phyloP scores from a whole-genome alignment of 35 echinoderm and acorn worm genomes.

The Heliocidaris tuberculata region DNA sequence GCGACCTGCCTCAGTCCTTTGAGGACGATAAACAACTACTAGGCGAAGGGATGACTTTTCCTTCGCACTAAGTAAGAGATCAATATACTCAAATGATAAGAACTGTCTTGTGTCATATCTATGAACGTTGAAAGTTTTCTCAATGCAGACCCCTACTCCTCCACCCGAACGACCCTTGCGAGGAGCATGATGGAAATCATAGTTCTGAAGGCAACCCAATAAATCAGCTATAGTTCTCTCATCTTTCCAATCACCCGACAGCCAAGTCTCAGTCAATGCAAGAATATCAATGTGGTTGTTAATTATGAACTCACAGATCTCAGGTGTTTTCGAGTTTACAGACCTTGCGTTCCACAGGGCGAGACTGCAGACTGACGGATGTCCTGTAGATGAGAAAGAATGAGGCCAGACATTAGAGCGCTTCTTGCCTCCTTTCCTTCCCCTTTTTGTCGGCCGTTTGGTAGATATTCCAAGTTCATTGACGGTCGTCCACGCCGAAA shows the following conservation, averaged over 20 bases:
- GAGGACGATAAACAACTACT: too few relatives aligned
- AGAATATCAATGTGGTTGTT: constrained; percentile 58
- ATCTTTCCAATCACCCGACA: constrained; percentile 61
- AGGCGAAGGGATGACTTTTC: too few relatives aligned
- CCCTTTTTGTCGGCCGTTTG: neutral
- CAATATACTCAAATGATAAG: too few relatives aligned
- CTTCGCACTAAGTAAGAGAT: too few relatives aligned
- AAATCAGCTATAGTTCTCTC: constrained; percentile 68
- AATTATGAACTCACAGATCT: constrained; percentile 59
- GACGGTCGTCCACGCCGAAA: neutral
- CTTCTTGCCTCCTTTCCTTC: neutral
- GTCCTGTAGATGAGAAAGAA: neutral
- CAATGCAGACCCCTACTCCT: constrained; percentile 50
- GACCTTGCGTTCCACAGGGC: constrained; percentile 86
- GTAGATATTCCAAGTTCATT: constrained; percentile 10
- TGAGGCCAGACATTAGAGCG: neutral
- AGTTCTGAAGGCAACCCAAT: constrained; percentile 45
- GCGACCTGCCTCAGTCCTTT: too few relatives aligned
- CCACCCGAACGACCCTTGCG: constrained; percentile 53
- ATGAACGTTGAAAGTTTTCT: constrained; percentile 40
- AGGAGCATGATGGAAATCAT: constrained; percentile 62
- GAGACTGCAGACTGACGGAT: neutral
- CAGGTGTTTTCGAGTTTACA: constrained; percentile 54
- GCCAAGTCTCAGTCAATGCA: constrained; percentile 76
- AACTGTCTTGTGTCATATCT: too few relatives aligned